Evolutionary conservation across 2,797 vertebrate species (phyloP).

Genomic region (Aphelocoma californica): DNA sequence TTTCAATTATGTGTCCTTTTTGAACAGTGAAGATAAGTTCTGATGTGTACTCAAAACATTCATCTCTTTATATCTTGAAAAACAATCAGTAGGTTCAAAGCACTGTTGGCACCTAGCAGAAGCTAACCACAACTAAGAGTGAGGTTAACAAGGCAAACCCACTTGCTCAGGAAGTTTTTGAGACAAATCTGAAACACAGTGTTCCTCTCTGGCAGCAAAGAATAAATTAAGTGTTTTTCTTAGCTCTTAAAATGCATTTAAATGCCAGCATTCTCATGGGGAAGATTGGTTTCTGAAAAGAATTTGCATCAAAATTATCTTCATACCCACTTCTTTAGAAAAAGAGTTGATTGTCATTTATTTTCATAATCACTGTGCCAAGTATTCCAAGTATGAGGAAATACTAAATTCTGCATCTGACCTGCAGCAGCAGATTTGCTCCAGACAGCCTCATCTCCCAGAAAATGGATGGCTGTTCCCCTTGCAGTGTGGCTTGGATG

Average conservation of each 20-base stretch:
- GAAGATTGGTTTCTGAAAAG: slow-evolving; percentile 11
- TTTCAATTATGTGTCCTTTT: neutral
- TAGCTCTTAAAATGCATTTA: slow-evolving; percentile 18
- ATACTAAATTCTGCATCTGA: neutral
- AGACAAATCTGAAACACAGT: slow-evolving; percentile 27
- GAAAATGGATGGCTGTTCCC: neutral
- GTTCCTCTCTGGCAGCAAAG: slow-evolving; percentile 21
- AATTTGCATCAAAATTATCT: slow-evolving; percentile 10
- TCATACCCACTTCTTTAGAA: neutral
- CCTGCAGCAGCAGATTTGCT: neutral
- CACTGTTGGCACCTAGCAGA: neutral
- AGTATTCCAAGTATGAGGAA: slow-evolving; percentile 26
- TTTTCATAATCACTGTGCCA: slow-evolving; percentile 30
- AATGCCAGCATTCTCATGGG: slow-evolving; percentile 9
- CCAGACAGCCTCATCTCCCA: neutral
- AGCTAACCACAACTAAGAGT: slow-evolving; percentile 15
- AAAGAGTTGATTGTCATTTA: neutral
- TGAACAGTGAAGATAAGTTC: neutral
- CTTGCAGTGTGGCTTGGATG: accelerated
- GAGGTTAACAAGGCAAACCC: neutral
- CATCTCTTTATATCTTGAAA: neutral
- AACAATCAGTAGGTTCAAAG: neutral
- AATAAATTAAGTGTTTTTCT: slow-evolving; percentile 19
- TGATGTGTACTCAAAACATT: neutral
- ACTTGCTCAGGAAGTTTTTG: slow-evolving; percentile 48